Percentiles rank a stretch among this genome's conserved stretches.
Conservation (phyloP, 2,888 invertebrate species). For the Napeogenes inachia region DNA sequence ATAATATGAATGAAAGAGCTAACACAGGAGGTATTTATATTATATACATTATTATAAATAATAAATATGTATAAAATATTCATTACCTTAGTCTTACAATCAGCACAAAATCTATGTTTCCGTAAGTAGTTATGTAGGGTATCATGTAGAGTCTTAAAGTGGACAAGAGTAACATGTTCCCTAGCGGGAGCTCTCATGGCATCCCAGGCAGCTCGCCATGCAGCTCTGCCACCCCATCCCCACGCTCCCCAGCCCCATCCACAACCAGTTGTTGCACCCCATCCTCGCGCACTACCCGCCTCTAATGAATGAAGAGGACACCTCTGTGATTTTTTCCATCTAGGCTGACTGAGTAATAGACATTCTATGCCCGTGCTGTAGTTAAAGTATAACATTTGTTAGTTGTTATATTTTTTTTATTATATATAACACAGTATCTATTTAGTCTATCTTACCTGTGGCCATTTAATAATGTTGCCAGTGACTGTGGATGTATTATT, state of each 20-base stretch:
- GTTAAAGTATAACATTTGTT: constrained; percentile 20
- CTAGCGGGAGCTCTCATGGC: constrained; percentile 88
- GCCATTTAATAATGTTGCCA: constrained; percentile 90
- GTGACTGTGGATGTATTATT: constrained; percentile 85
- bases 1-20: too few species aligned
- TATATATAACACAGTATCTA: background rate
- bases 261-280: constrained; percentile 82
- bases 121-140: constrained; percentile 93
- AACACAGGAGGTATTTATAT: too few species aligned
- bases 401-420: background rate
- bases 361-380: constrained; percentile 84
- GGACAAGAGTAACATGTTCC: constrained; percentile 91
- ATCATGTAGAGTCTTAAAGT: constrained; percentile 88
- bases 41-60: too few species aligned
- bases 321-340: constrained; percentile 92
- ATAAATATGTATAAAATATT: background rate
- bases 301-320: constrained; percentile 94
- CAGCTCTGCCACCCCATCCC: constrained; percentile 78
- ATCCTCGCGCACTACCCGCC: constrained; percentile 86
- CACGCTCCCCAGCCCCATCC: constrained; percentile 90
- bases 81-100: constrained; percentile 93
- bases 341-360: constrained; percentile 86
- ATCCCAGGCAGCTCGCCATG: constrained; percentile 91
- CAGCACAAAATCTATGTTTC: constrained; percentile 95
- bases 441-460: constrained; percentile 81